Evolutionary conservation across 1,140 invertebrate genomes (phyloP), one percentile per base, ranked within the genome.

Genomic region (Chlorops oryzae): DNA sequence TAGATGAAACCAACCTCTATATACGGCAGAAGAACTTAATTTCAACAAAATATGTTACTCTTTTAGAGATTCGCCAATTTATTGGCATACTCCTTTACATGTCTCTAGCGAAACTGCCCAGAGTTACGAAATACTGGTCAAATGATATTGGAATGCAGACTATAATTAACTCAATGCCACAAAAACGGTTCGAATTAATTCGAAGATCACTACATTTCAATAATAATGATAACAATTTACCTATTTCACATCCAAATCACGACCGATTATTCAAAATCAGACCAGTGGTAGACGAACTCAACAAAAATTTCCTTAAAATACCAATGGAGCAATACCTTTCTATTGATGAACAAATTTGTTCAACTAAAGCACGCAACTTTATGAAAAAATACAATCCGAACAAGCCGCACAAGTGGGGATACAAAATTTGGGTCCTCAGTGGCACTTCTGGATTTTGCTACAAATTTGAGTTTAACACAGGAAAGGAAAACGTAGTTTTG

Each of bases 321-420:
- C 52, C 54, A 28, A 40, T 58, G 28, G 55, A 61, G 35, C 15
- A 52, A 41, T 24, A 58, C n/a, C 47, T 61, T 43, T 61, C 47
- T 35, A 57, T 63, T 17, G 58, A 62, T 21, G 61, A 64, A 37
- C 57, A 63, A 51, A 60, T 66, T 32, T 60, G 57, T 47, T 56
- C 56, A 6, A 69, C 58, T 4, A 66, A 66, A 54, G 59, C 57
- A n/a, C 20, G 50, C 17, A 51, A 57, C 51, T 37, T 25, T 5
- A 23, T 64, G 34, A 63, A 60, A 41, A 24, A 40, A 47, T 65
- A 63, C 32, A 59, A 55, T 27, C 58, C 59, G 5, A 52, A 61
- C 12, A 66, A 66, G 48, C 59, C 61, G 2, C 44, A 46, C 27
- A 46, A 46, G 20, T 46, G 44, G 44, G 44, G 44, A 5, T 32